Percentiles rank a stretch among this genome's conserved stretches.
Evolutionary conservation across 1,140 invertebrate species (phyloP).

Genomic region (Drosophila dunni): DNA sequence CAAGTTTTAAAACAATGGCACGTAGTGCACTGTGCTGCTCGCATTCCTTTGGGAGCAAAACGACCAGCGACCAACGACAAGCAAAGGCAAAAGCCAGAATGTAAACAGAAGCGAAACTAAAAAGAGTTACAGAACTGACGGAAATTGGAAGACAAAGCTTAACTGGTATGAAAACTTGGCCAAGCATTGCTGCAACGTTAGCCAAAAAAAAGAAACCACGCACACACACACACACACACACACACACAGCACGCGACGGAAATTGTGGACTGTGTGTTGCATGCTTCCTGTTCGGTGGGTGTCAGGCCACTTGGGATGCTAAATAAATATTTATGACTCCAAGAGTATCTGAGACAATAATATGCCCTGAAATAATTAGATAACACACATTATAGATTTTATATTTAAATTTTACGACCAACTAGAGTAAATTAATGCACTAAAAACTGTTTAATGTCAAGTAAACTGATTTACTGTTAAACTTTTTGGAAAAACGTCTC

Average conservation of each 20-base stretch:
- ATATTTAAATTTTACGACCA: too few relatives aligned
- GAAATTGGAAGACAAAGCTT: constrained; percentile 40
- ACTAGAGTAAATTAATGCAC: too few relatives aligned
- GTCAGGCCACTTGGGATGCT: constrained; percentile 14
- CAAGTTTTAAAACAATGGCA: constrained; percentile 43
- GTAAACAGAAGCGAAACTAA: constrained; percentile 24
- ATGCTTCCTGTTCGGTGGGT: constrained; percentile 4
- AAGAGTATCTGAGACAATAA: not conserved
- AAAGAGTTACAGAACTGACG: constrained; percentile 8
- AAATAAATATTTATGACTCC: not conserved
- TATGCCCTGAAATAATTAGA: not conserved
- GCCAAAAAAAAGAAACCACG: not conserved
- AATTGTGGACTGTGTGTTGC: constrained; percentile 13
- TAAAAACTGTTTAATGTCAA: too few relatives aligned
- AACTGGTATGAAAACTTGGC: not conserved
- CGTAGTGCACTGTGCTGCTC: constrained; percentile 12
- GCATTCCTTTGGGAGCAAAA: not conserved
- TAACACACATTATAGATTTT: too few relatives aligned
- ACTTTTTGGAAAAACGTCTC: too few relatives aligned
- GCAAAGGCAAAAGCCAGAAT: constrained; percentile 31
- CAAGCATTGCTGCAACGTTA: constrained; percentile 21
- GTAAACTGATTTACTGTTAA: too few relatives aligned
- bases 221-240: not conserved
- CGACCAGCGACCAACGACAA: not conserved
- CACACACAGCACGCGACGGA: constrained; percentile 1